phyloP scores from a whole-genome alignment of 2,888 invertebrate species.

The Tinea pellionella region DNA sequence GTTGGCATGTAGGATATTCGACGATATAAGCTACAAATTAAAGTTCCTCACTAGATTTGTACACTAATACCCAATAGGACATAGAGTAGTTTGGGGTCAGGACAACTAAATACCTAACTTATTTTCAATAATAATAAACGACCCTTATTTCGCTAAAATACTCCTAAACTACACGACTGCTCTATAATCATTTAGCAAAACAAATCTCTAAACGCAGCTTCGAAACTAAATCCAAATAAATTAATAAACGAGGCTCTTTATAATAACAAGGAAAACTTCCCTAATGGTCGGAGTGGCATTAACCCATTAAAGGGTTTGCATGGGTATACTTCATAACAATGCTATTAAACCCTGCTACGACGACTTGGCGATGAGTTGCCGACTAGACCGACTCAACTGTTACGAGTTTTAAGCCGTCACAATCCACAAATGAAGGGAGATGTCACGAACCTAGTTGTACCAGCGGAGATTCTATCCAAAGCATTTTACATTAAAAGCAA shows the following conservation, averaged over 20 bases:
- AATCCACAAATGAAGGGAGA: conserved; percentile 34
- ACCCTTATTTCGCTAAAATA: too few species aligned
- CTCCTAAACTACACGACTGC: too few species aligned
- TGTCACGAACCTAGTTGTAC: conserved; percentile 29
- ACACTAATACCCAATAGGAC: too few species aligned
- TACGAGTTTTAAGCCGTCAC: conserved; percentile 27
- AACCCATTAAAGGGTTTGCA: conserved; percentile 14
- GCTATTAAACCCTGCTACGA: conserved; percentile 5
- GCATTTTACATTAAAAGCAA: conserved; percentile 4
- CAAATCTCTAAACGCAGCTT: background rate
- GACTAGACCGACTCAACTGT: conserved; percentile 14
- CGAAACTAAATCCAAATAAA: background rate
- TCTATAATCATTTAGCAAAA: too few species aligned
- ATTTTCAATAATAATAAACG: too few species aligned
- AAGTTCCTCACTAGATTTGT: too few species aligned
- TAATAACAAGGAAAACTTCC: conserved; percentile 18
- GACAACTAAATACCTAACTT: too few species aligned
- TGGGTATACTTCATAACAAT: conserved; percentile 11
- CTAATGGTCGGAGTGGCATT: conserved; percentile 14
- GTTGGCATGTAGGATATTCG: too few species aligned
- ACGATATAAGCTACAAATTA: too few species aligned
- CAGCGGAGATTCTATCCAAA: background rate
- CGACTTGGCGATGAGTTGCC: conserved; percentile 10
- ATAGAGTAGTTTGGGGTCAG: too few species aligned
- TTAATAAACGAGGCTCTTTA: too few species aligned